These are phyloP conservation scores for Pterostichus madidus DNA, from an alignment of 2,888 invertebrate genomes.

Conservation along the genomic window DNA sequence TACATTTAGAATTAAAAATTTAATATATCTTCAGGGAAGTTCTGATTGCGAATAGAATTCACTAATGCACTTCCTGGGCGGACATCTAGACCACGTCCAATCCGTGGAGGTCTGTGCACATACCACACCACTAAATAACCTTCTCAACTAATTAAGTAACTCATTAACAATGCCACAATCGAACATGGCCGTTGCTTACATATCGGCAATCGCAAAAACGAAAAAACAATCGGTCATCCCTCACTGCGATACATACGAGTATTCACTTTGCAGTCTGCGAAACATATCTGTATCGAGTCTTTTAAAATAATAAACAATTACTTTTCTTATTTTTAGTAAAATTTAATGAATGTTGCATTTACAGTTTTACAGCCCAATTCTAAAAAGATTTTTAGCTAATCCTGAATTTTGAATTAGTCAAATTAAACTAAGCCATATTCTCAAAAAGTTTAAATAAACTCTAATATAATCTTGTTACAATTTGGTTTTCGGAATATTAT, in stretches of 20 bases:
- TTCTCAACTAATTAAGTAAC: constrained; percentile 75
- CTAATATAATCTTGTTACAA: too few relatives aligned
- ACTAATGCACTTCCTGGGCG: constrained; percentile 34
- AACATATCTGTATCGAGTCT: too few relatives aligned
- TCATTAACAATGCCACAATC: constrained; percentile 72
- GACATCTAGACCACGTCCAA: constrained; percentile 5
- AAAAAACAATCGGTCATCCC: constrained; percentile 66
- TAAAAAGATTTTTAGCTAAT: too few relatives aligned
- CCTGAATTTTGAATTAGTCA: too few relatives aligned
- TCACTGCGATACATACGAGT: constrained; percentile 53
- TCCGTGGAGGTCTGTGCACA: constrained; percentile 35
- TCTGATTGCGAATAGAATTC: constrained; percentile 11
- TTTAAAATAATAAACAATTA: too few relatives aligned
- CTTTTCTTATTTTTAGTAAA: too few relatives aligned
- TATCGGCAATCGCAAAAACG: constrained; percentile 68
- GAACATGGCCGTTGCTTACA: constrained; percentile 43
- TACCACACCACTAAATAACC: constrained; percentile 72
- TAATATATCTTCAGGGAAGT: background rate
- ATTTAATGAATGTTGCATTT: too few relatives aligned
- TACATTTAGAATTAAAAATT: background rate
- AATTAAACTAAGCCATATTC: too few relatives aligned
- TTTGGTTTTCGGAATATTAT: too few relatives aligned
- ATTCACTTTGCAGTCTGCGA: background rate
- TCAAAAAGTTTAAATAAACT: too few relatives aligned
- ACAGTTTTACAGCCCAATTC: too few relatives aligned